Conservation (phyloP, 2,797 vertebrate genomes). For the Sebastes cheni region DNA sequence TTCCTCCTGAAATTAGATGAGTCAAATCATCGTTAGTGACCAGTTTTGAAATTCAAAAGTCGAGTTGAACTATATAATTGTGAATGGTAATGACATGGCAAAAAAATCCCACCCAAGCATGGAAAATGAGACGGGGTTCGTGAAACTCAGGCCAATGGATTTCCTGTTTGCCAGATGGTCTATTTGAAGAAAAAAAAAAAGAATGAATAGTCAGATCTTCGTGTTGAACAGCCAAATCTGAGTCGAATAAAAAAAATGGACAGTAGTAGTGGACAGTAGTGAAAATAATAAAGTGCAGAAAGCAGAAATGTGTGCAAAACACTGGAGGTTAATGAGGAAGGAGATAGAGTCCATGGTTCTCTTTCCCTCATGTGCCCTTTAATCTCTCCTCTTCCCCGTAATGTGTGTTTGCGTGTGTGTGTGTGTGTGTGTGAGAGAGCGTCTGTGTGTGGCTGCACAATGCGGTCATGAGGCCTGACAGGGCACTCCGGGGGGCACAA, state of each 20-base stretch:
- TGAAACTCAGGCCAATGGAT: too few relatives aligned
- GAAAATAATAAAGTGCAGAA: neutral
- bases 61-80: fast-evolving
- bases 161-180: too few relatives aligned
- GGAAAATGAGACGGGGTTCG: too few relatives aligned
- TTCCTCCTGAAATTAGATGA: too few relatives aligned
- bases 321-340: neutral
- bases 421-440: neutral
- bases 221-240: too few relatives aligned
- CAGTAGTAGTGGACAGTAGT: neutral
- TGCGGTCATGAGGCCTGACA: constrained; percentile 83
- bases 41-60: too few relatives aligned
- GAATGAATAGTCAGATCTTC: too few relatives aligned
- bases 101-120: too few relatives aligned
- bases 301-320: neutral
- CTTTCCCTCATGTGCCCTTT: constrained; percentile 16
- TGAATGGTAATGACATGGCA: fast-evolving
- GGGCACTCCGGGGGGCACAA: constrained; percentile 79
- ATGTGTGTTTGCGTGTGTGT: neutral
- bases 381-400: constrained; percentile 17
- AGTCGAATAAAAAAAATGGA: fast-evolving
- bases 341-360: neutral
- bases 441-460: constrained; percentile 51
- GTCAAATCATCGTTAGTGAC: too few relatives aligned
- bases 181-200: too few relatives aligned